Evolutionary conservation across 2,888 invertebrate species (phyloP).

Genomic region (Zaprionus obscuricornis): DNA sequence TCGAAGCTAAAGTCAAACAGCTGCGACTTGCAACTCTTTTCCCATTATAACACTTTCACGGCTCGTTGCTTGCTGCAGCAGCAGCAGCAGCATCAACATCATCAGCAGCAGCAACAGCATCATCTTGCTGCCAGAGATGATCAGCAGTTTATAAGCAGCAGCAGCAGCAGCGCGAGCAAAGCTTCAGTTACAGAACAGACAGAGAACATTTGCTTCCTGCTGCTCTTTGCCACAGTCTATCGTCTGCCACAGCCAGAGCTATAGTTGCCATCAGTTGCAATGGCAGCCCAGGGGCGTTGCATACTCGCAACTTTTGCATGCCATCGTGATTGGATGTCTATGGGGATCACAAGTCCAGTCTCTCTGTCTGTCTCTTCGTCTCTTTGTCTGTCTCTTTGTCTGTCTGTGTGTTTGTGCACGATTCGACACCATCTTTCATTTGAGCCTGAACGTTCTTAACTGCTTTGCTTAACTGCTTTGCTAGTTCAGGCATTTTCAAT

Average conservation of each 20-base stretch:
- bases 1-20: too few species aligned
- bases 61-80: slow-evolving; percentile 77
- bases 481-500: slow-evolving; percentile 67
- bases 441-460: slow-evolving; percentile 43
- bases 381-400: slow-evolving; percentile 18
- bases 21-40: slow-evolving; percentile 29
- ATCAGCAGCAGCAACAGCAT: slow-evolving; percentile 39
- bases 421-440: slow-evolving; percentile 76
- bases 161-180: slow-evolving; percentile 33
- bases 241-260: too few species aligned
- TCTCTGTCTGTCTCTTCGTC: slow-evolving; percentile 17
- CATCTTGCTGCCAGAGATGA: slow-evolving; percentile 60
- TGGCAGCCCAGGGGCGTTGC: slow-evolving; percentile 63
- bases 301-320: slow-evolving; percentile 66
- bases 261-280: slow-evolving; percentile 9
- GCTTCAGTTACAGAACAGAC: slow-evolving; percentile 34
- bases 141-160: slow-evolving; percentile 55
- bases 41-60: slow-evolving; percentile 84
- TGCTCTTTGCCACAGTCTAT: background rate
- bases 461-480: slow-evolving; percentile 48
- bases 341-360: slow-evolving; percentile 39
- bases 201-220: slow-evolving; percentile 2
- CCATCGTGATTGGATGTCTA: slow-evolving; percentile 72
- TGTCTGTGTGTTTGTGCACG: slow-evolving; percentile 51
- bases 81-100: slow-evolving; percentile 35